Evolutionary conservation across 2,888 invertebrate species (phyloP).

Genomic region (Xylota segnis): DNA sequence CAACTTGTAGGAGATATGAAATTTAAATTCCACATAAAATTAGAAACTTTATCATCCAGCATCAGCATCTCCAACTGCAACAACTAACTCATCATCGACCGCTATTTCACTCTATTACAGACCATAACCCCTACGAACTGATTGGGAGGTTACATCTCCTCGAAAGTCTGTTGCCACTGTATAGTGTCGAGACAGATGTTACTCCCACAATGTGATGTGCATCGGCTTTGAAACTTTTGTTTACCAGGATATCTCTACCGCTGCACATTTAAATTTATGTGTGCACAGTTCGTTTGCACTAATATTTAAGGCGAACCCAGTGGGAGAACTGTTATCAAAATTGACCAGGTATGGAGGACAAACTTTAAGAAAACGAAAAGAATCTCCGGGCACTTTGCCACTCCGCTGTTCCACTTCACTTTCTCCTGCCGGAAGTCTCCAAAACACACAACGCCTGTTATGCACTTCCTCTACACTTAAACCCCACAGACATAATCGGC

Average conservation of each 20-base stretch:
- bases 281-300: slow-evolving; percentile 4
- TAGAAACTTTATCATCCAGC: no score
- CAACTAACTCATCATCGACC: background rate
- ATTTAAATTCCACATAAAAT: background rate
- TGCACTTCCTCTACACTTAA: slow-evolving; percentile 40
- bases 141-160: slow-evolving; percentile 3
- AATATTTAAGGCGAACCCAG: background rate
- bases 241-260: background rate
- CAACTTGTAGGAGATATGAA: background rate
- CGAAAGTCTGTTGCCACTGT: slow-evolving; percentile 7
- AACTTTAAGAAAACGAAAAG: background rate
- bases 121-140: background rate
- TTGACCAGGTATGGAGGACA: background rate
- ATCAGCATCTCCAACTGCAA: no score
- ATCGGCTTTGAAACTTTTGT: slow-evolving; percentile 6
- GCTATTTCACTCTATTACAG: background rate
- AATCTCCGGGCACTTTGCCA: background rate
- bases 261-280: slow-evolving; percentile 20
- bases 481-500: slow-evolving; percentile 59
- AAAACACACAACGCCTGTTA: slow-evolving; percentile 28
- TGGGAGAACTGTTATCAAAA: slow-evolving; percentile 7
- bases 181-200: slow-evolving; percentile 37
- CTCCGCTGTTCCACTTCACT: background rate
- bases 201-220: background rate
- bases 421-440: slow-evolving; percentile 41